Evolutionary conservation across 2,888 invertebrate genomes (phyloP), one percentile per base, ranked within the genome.

Genomic region (Pilophorus perplexus): DNA sequence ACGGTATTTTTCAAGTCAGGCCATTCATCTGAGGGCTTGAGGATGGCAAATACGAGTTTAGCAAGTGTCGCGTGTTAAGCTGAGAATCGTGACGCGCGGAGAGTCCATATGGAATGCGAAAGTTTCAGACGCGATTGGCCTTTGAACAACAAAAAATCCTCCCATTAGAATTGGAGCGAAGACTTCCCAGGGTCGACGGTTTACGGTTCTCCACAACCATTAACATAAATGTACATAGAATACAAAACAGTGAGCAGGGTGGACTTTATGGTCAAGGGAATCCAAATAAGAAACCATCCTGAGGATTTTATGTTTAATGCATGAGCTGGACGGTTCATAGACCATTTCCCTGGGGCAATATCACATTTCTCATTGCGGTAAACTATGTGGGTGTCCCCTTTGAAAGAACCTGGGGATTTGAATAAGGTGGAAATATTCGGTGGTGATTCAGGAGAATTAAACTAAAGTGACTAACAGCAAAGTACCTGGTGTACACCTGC

Each of bases 211-310:
- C 16, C 44, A 40, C n/a, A 59, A 59, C 59, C 27, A 59, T 59
- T 59, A 59, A 59, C 59, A 59, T 59, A 59, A 59, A 59, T 59
- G 59, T 59, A 59, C 59, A 59, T 59, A 59, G 59, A 59, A 59
- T 59, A 59, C 59, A 27, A 59, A 59, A 40, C 40, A 44, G 59
- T 42, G 25, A 44, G 59, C 59, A 59, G 59, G 44, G 59, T 25
- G 44, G 40, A 59, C 59, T 59, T 59, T 59, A 59, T 59, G 59
- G 59, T 59, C 59, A 59, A 59, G 59, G 27, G 59, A 59, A 59
- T 59, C 44, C 59, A 44, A 59, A 59, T 59, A 59, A 59, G 59
- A 59, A 59, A 23, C 59, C 44, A 59, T 59, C 42, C 40, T n/a
- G 14, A 42, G 27, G 59, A 40, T 42, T 59, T 23, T 16, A 59